Evolutionary conservation across 2,888 invertebrate species (phyloP).

Genomic region (Drosophila leonis): DNA sequence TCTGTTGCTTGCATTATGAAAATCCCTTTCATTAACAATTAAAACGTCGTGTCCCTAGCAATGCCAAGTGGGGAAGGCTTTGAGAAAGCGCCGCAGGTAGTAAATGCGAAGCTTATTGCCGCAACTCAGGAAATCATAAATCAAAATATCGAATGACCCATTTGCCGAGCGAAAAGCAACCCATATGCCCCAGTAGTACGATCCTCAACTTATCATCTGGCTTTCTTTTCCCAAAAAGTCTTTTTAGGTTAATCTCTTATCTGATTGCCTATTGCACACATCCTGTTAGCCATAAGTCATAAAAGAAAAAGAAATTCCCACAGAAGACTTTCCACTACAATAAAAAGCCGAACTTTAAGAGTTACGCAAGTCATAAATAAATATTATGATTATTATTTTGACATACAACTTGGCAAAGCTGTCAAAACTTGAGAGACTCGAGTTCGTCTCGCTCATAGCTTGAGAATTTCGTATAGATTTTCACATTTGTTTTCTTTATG

Average conservation of each 20-base stretch:
- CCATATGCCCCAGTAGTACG: constrained; percentile 6
- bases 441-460: not conserved
- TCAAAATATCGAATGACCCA: constrained; percentile 52
- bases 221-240: constrained; percentile 26
- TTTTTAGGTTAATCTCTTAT: constrained; percentile 38
- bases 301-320: not conserved
- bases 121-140: constrained; percentile 49
- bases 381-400: not conserved
- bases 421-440: not conserved
- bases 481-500: not conserved
- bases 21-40: constrained; percentile 23
- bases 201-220: constrained; percentile 27
- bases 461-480: not conserved
- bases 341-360: constrained; percentile 5
- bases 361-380: constrained; percentile 10
- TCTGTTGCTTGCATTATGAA: not conserved
- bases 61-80: constrained; percentile 8
- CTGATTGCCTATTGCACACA: constrained; percentile 43
- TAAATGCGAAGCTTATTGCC: constrained; percentile 13
- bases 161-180: constrained; percentile 27
- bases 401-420: not conserved
- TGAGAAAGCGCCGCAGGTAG: constrained; percentile 28
- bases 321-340: not conserved
- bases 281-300: constrained; percentile 27
- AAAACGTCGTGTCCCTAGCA: constrained; percentile 29